These are phyloP conservation scores for Corythornis madagascariensis DNA, from an alignment of 2,113 vertebrate genomes.

Conservation along the genomic window DNA sequence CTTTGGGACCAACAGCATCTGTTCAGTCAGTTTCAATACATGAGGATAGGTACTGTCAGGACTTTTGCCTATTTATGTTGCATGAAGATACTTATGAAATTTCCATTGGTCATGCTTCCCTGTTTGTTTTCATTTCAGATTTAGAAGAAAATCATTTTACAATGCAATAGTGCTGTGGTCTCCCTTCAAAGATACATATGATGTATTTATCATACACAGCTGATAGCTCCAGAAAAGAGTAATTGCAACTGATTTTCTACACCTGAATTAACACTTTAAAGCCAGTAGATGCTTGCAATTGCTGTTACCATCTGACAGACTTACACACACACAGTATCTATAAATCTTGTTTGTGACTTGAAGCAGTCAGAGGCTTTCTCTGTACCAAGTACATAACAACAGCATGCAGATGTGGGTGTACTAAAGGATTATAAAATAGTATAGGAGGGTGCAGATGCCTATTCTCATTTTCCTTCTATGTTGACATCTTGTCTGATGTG, in stretches of 20 bases:
- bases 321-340: background rate
- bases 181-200: background rate
- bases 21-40: background rate
- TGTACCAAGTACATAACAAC: background rate
- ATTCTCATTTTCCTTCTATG: background rate
- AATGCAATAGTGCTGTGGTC: background rate
- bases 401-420: background rate
- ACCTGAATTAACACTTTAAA: background rate
- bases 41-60: background rate
- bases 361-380: background rate
- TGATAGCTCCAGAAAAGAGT: background rate
- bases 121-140: background rate
- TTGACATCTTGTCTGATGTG: background rate
- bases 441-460: background rate
- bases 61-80: background rate
- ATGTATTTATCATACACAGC: background rate
- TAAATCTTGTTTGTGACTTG: background rate
- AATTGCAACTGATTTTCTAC: background rate
- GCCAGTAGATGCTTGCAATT: background rate
- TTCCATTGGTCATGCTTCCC: background rate
- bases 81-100: background rate
- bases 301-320: background rate
- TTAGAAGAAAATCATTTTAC: background rate
- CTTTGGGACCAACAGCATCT: background rate
- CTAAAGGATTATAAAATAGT: background rate